phyloP scores from a whole-genome alignment of 2,888 invertebrate genomes.

The Anoplius nigerrimus region DNA sequence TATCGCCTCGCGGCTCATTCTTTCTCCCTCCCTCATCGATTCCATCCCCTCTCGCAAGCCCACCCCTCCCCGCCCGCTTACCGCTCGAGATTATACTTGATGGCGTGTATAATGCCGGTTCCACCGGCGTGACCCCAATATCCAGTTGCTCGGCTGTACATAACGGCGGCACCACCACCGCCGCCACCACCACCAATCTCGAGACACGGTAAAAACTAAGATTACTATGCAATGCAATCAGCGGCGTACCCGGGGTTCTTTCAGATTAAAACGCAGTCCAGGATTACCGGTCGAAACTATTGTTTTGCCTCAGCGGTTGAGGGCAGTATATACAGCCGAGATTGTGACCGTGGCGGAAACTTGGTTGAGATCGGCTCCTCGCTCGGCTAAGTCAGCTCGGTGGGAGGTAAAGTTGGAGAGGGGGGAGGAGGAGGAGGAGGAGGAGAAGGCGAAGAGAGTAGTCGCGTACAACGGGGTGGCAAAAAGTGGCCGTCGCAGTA shows the following conservation, averaged over 20 bases:
- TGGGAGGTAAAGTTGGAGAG: too few relatives aligned
- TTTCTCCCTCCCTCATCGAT: slow-evolving; percentile 11
- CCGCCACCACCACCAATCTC: slow-evolving; percentile 54
- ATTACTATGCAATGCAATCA: slow-evolving; percentile 72
- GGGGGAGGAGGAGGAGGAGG: too few relatives aligned
- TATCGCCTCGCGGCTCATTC: neutral
- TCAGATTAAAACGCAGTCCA: slow-evolving; percentile 62
- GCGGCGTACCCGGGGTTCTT: slow-evolving; percentile 52
- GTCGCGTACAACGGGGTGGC: neutral
- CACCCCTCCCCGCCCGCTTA: slow-evolving; percentile 31
- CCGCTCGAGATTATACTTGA: slow-evolving; percentile 53
- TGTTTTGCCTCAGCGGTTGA: slow-evolving; percentile 56
- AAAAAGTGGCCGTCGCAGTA: neutral
- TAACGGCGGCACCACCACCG: neutral
- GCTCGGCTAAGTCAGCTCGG: too few relatives aligned
- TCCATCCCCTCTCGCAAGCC: slow-evolving; percentile 13
- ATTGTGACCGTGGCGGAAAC: slow-evolving; percentile 41
- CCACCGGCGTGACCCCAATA: slow-evolving; percentile 52
- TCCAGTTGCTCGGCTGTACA: slow-evolving; percentile 18
- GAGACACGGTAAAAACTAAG: slow-evolving; percentile 67
- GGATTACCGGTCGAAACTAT: slow-evolving; percentile 61
- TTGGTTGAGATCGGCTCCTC: too few relatives aligned
- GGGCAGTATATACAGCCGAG: slow-evolving; percentile 32
- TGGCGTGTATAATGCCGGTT: slow-evolving; percentile 58
- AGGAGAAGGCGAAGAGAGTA: neutral